Evolutionary conservation across 1,140 invertebrate species (phyloP), one percentile per base, ranked within the genome.

Genomic region (Sarcophaga peregrina): DNA sequence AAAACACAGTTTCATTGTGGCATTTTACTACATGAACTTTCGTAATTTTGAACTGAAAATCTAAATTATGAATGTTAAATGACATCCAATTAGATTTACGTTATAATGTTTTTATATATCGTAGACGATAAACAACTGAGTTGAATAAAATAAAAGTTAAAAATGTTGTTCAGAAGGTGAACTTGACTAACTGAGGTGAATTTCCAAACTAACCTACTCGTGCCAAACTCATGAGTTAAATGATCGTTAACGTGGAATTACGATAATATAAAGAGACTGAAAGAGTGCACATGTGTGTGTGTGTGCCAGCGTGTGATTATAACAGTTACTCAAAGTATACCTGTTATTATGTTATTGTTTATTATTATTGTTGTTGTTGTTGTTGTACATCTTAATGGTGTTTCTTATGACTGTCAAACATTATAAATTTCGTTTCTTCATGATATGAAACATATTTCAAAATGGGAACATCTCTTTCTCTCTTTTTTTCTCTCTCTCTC

Each of bases 381-480:
- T 62, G 9, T 75, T 25, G 8, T 72, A 7, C 13, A 46, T 52
- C 74, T 74, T 13, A 47, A 68, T n/a, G 73, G 7, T 5, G 50
- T 76, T 17, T 54, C 17, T 50, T 48, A 52, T 75, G 75, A 54
- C 82, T 83, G 82, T 83, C 82, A 83, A 83, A 37, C 25, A 37
- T 37, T 37, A 37, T 37, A 37, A 37, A 37, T 37, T 37, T 37
- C 25, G 25, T 37, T 37, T 37, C 25, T 37, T 37, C 25, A 37
- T 37, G 4, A 37, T 37, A 37, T 37, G 25, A 37, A 83, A 83
- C 78, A 72, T 73, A 73, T 73, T 83, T 80, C 82, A 83, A 83
- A 83, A 83, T 83, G 82, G 82, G 75, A 83, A 72, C 58, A 54
- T 45, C 20, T 37, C 37, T 15, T 62, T 47, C 25, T 25, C 78